These are phyloP conservation scores for Heliconius charithonia DNA, from an alignment of 2,888 invertebrate species.

Conservation along the genomic window DNA sequence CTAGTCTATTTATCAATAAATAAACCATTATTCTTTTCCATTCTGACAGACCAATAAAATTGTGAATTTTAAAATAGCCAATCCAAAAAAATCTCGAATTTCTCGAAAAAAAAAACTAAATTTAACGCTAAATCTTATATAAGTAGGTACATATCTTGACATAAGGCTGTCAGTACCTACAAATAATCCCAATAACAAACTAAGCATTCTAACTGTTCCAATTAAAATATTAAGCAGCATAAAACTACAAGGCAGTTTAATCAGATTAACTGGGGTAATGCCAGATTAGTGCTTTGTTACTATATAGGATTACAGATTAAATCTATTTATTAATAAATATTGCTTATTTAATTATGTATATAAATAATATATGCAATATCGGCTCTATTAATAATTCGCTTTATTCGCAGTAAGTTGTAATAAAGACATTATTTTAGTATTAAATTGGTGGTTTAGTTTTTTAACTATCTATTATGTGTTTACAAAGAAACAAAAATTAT, in stretches of 20 bases:
- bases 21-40: too few species aligned
- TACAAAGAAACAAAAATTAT: too few species aligned
- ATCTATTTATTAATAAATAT: constrained; percentile 8
- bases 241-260: constrained; percentile 21
- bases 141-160: not conserved
- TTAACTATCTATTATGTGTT: too few species aligned
- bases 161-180: not conserved
- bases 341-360: not conserved
- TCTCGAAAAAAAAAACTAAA: too few species aligned
- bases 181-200: not conserved
- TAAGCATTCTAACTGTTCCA: constrained; percentile 18
- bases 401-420: not conserved
- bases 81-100: too few species aligned
- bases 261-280: constrained; percentile 24
- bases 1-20: too few species aligned
- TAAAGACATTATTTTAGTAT: too few species aligned
- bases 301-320: constrained; percentile 22
- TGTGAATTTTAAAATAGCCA: too few species aligned
- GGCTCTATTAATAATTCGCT: not conserved
- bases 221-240: constrained; percentile 24
- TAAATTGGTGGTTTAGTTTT: too few species aligned
- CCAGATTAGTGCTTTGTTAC: constrained; percentile 14
- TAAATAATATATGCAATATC: not conserved
- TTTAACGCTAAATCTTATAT: not conserved
- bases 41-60: too few species aligned